A percentile compares a stretch with the other conserved stretches of the same genome.
Conservation (phyloP, 1,140 invertebrate species). For the Homarus americanus region DNA sequence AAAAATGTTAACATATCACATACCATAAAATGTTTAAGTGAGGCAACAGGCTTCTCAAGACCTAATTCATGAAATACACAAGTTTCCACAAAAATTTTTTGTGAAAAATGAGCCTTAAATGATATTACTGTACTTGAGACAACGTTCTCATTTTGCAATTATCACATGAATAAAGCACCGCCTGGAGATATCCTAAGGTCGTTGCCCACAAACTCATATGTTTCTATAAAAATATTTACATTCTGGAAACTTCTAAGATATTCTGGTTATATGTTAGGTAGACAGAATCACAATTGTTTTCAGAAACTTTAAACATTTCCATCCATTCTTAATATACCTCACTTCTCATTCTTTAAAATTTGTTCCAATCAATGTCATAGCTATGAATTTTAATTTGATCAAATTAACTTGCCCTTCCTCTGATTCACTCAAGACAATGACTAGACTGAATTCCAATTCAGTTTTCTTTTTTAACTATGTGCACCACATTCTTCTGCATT, state of each 20-base stretch:
- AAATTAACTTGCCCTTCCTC: background rate
- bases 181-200: constrained; percentile 37
- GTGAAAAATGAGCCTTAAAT: background rate
- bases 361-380: background rate
- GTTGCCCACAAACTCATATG: constrained; percentile 26
- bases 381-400: background rate
- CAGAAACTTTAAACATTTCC: background rate
- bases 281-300: constrained; percentile 62
- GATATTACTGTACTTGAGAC: background rate
- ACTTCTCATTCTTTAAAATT: background rate
- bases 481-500: background rate
- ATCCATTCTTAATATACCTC: background rate
- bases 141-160: constrained; percentile 15
- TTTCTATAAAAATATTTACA: constrained; percentile 69
- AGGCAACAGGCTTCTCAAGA: constrained; percentile 42
- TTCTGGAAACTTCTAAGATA: constrained; percentile 50
- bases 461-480: background rate
- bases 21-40: background rate
- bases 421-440: background rate
- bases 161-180: constrained; percentile 64
- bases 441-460: constrained; percentile 15
- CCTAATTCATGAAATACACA: background rate
- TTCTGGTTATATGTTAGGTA: constrained; percentile 62
- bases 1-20: constrained; percentile 47
- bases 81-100: background rate